Conservation (phyloP, 37 sponge, comb jelly and placozoan species). For the Eunapius fragilis region DNA sequence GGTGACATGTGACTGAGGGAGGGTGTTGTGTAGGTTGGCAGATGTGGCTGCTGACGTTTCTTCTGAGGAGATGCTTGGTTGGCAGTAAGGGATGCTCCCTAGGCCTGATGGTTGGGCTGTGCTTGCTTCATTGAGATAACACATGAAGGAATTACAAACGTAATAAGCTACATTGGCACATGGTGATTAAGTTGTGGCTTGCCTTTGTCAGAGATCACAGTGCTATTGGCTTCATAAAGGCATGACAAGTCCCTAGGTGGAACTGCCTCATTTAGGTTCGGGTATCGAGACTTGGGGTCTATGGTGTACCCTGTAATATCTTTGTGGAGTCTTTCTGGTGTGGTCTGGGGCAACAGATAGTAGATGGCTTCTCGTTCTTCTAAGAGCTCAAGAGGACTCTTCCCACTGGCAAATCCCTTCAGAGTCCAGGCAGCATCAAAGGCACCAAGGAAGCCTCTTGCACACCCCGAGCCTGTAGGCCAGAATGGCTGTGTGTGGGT, state of each 20-base stretch:
- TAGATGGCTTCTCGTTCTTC: constrained; percentile 77
- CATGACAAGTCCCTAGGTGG: constrained; percentile 60
- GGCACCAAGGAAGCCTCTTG: constrained; percentile 86
- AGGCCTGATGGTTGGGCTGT: too few species aligned
- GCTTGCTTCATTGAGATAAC: too few species aligned
- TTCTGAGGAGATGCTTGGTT: too few species aligned
- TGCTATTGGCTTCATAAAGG: constrained; percentile 69
- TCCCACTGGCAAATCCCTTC: constrained; percentile 73
- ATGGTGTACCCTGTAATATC: constrained; percentile 76
- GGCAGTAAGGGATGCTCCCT: too few species aligned
- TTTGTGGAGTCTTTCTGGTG: constrained; percentile 65
- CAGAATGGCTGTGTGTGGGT: constrained; percentile 85
- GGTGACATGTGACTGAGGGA: too few species aligned
- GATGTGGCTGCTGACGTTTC: too few species aligned
- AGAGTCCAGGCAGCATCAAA: constrained; percentile 95
- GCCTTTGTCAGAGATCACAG: constrained; percentile 1
- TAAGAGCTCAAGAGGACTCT: constrained; percentile 64
- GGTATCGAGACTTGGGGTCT: constrained; percentile 88
- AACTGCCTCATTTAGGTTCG: constrained; percentile 44
- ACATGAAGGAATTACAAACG: too few species aligned
- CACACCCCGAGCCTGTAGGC: constrained; percentile 95
- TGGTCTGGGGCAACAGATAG: constrained; percentile 85
- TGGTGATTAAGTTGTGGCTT: background rate
- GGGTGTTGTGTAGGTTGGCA: too few species aligned
- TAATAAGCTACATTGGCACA: too few species aligned